Evolutionary conservation across 2,888 invertebrate genomes (phyloP).

Genomic region (Dorcus parallelipipedus): DNA sequence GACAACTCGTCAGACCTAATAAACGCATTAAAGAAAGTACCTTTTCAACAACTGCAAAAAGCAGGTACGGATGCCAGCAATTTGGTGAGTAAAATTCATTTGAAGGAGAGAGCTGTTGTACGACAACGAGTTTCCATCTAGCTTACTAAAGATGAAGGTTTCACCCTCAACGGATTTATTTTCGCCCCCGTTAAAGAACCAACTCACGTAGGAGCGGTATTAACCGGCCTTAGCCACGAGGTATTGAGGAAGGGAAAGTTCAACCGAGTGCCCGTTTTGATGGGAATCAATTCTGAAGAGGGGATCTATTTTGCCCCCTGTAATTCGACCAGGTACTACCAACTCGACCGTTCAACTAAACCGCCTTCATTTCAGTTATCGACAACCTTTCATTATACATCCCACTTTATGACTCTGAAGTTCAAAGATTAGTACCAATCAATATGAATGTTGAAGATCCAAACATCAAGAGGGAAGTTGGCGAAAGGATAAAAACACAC

Average conservation of each 20-base stretch:
- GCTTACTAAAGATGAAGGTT: too few species aligned
- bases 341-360: too few species aligned
- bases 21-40: conserved; percentile 22
- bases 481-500: too few species aligned
- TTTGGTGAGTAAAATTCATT: background rate
- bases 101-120: background rate
- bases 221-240: conserved; percentile 2
- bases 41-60: conserved; percentile 5
- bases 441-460: too few species aligned
- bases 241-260: conserved; percentile 1
- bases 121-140: background rate
- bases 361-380: too few species aligned
- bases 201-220: background rate
- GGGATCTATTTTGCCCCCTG: background rate
- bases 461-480: too few species aligned
- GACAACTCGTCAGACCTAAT: conserved; percentile 16
- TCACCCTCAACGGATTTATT: conserved; percentile 3
- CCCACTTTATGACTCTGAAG: too few species aligned
- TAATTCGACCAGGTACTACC: background rate
- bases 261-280: conserved; percentile 2
- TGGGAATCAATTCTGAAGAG: conserved; percentile 4
- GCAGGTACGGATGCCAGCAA: background rate
- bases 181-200: conserved; percentile 5
- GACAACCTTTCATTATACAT: too few species aligned
- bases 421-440: too few species aligned